Conservation (phyloP, 2,888 invertebrate genomes). For the Aelia acuminata region DNA sequence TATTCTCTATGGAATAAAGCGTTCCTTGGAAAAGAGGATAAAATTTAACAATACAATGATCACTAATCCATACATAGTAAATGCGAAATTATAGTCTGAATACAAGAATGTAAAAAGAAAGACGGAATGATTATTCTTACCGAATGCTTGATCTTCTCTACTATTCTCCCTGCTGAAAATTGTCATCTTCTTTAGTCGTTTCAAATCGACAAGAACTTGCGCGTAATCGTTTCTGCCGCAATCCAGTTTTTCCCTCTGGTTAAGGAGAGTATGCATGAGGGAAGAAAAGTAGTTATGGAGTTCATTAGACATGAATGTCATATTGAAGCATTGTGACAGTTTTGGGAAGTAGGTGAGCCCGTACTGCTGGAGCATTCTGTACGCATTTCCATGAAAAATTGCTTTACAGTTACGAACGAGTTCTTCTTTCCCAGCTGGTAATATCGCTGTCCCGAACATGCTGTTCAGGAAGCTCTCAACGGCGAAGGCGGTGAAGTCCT, state of each 20-base stretch:
- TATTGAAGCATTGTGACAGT: constrained; percentile 11
- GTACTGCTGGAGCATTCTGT: constrained; percentile 20
- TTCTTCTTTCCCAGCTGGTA: not conserved
- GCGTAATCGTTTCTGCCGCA: constrained; percentile 37
- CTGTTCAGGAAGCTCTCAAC: not conserved
- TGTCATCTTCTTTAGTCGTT: not conserved
- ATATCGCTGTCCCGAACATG: constrained; percentile 23
- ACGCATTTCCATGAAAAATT: not conserved
- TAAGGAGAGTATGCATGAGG: not conserved
- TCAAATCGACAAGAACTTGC: constrained; percentile 43
- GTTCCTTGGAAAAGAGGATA: too few relatives aligned
- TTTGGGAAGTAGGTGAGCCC: constrained; percentile 43
- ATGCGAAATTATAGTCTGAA: not conserved
- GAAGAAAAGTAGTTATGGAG: constrained; percentile 42
- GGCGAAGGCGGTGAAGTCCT: constrained; percentile 10
- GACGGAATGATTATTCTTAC: not conserved
- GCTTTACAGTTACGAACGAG: not conserved
- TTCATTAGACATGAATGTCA: constrained; percentile 1
- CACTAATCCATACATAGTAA: too few relatives aligned
- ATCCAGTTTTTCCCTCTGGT: not conserved
- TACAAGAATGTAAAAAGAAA: not conserved
- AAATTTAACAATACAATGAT: too few relatives aligned
- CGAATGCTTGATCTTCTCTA: constrained; percentile 12
- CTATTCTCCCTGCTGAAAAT: constrained; percentile 45
- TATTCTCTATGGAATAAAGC: too few relatives aligned